Evolutionary conservation across 2,113 vertebrate species (phyloP).

Genomic region (Callipepla squamata): DNA sequence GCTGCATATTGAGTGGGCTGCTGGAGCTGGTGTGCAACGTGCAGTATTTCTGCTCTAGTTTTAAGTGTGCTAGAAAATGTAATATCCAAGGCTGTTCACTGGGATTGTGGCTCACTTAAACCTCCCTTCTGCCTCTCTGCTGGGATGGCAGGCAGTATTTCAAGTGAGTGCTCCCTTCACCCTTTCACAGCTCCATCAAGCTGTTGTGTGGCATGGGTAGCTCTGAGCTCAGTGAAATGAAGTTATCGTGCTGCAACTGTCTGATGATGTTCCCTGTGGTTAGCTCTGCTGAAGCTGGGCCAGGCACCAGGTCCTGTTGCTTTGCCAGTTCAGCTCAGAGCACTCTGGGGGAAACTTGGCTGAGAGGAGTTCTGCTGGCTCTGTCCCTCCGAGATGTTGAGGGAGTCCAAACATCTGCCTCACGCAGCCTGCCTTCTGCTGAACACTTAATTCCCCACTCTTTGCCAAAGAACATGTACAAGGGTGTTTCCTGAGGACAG

Average conservation of each 20-base stretch:
- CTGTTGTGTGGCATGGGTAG: neutral
- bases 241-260: neutral
- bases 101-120: neutral
- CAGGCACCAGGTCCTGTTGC: neutral
- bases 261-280: neutral
- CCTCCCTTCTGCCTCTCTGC: neutral
- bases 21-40: rapidly evolving
- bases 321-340: neutral
- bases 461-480: neutral
- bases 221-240: neutral
- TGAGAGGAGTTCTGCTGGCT: neutral
- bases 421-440: neutral
- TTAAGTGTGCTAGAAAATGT: neutral
- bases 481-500: neutral
- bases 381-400: neutral
- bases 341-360: neutral
- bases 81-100: neutral
- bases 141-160: neutral
- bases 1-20: neutral
- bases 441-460: neutral
- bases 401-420: neutral
- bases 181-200: neutral
- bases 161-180: neutral
- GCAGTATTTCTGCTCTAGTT: neutral
- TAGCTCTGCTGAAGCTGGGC: neutral